Base-by-base conservation (phyloP, 1,140 invertebrate genomes). In the Procambarus clarkii region DNA sequence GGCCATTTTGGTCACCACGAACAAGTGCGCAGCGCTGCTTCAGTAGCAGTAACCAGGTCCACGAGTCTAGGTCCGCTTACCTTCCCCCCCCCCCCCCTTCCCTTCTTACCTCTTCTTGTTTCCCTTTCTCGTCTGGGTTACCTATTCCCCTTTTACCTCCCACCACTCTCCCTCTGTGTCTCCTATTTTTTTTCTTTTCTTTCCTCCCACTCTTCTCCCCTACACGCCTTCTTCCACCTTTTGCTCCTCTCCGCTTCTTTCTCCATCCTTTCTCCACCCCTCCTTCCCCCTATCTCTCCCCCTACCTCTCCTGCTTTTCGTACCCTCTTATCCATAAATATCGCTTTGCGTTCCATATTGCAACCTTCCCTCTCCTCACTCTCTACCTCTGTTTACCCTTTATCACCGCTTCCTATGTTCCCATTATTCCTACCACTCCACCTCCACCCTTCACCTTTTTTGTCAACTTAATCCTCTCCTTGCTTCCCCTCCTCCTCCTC, bases 311-410 rank as follows among this genome's bases (percentile, higher is more conserved):
- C 0, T 34, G 1, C 24, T 44, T 5, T 34, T n/a, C 5, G 4
- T 58, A 48, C 46, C n/a, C 46, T 34, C 48, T 79, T 45, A 48
- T 79, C 77, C 77, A 79, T 79, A 79, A 79, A 79, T 24, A 79
- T 79, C 77, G 77, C n/a, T 79, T 46, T 48, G 48, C 77, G 18
- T 79, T 79, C 77, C 64, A 84, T 84, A 69, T 84, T 58, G 44
- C 54, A n/a, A 45, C 58, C 18, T 46, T 86, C 44, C 21, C 45
- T 13, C 21, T 18, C 46, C 50, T 54, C 50, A 1, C 50, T 54
- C 50, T 5, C n/a, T 45, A 71, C 76, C 74, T 58, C 71, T 60
- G 9, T 77, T 64, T 44, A 11, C 46, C 46, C n/a, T 64, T 64
- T 58, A 54, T 58, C 58, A 54, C 58, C 81, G 46, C 24, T 64